These are phyloP conservation scores for Molanna angustata DNA, from an alignment of 2,888 invertebrate species.

Conservation along the genomic window DNA sequence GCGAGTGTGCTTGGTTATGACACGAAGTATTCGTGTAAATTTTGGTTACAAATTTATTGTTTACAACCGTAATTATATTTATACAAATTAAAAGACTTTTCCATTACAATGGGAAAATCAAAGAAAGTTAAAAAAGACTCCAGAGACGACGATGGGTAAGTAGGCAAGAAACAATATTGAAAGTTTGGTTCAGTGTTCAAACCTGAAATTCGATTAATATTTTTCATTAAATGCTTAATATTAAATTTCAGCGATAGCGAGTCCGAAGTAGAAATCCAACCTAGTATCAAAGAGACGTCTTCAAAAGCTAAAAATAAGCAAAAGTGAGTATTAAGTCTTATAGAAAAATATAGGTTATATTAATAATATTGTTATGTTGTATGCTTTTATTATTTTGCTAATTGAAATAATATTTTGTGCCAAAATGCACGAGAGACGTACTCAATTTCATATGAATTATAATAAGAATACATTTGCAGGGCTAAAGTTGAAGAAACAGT, in stretches of 20 bases:
- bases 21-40: slow-evolving; percentile 20
- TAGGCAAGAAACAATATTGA: slow-evolving; percentile 44
- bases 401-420: too few species aligned
- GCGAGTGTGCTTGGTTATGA: slow-evolving; percentile 31
- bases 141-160: slow-evolving; percentile 72
- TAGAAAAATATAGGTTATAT: slow-evolving; percentile 4
- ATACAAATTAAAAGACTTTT: slow-evolving; percentile 4
- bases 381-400: too few species aligned
- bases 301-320: slow-evolving; percentile 38
- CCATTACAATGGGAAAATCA: slow-evolving; percentile 66
- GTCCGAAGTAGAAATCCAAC: slow-evolving; percentile 49
- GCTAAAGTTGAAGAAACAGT: slow-evolving; percentile 45
- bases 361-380: too few species aligned
- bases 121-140: slow-evolving; percentile 79
- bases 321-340: slow-evolving; percentile 12
- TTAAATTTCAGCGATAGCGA: slow-evolving; percentile 60
- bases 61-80: slow-evolving; percentile 2
- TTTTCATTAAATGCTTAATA: background rate
- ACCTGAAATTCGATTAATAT: slow-evolving; percentile 7
- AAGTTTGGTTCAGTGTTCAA: background rate
- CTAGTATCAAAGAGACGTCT: slow-evolving; percentile 43
- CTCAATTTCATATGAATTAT: too few species aligned
- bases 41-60: slow-evolving; percentile 5
- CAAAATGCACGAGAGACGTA: too few species aligned
- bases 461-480: too few species aligned